Base-by-base conservation (phyloP, 2,888 invertebrate species). In the Drosophila buzzatii region DNA sequence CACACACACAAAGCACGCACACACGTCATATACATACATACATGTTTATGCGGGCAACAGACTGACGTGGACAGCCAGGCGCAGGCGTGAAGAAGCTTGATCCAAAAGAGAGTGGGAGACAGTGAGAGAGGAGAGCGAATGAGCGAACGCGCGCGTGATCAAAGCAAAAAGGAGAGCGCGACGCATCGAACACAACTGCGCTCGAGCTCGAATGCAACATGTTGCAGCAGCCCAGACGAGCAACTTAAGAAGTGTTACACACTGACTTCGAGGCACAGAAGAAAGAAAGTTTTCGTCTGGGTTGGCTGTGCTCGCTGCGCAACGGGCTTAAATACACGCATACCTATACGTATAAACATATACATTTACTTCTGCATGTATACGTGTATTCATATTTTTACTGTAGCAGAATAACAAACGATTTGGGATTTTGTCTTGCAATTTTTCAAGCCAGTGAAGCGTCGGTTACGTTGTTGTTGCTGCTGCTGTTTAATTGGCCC, bases 211-310 rank as follows among this genome's bases (percentile, higher is more conserved):
- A 57, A 23, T 44, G 65, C 71, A 82, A 72, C 77, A 76, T 73
- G 78, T 76, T 81, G 70, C 57, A 58, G 47, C 18, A 58, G 49
- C 70, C 57, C 37, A 60, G 59, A 53, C 60, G 66, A 66, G 87
- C 79, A 75, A 90, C 89, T 91, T 91, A 92, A 92, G 92, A 92
- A 91, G 91, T 90, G 90, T 90, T 89, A 87, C 86, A 88, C 76
- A 79, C 83, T 79, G 81, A 79, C 82, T 68, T 64, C 63, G 78
- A 67, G 72, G 71, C 83, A 77, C 92, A 92, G 91, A 92, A 91
- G 90, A 90, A 90, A 92, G 92, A 92, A 92, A 92, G 91, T 92
- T 91, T 90, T 90, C 91, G 88, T 76, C 84, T 81, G 84, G 81
- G 89, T 85, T 85, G 87, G 92, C 91, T 89, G 92, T 89, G 79